Base-by-base conservation (phyloP, 2,113 vertebrate genomes). In the Helogale parvula region DNA sequence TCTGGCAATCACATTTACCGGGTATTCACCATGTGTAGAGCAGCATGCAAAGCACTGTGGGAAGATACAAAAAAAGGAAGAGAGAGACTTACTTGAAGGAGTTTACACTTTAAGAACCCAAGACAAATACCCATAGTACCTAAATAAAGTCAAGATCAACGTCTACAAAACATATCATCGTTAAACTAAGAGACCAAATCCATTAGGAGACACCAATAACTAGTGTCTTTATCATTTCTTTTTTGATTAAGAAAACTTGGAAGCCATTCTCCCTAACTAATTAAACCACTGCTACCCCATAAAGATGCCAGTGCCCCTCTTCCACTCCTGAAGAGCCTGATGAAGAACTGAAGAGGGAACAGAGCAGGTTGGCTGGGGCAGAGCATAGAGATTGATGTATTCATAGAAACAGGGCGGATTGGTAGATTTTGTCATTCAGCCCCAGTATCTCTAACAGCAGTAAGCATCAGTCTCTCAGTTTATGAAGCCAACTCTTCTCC, bases 61-160 rank as follows among this genome's bases (percentile, higher is more conserved):
- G 41, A 81, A 88, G 74, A 72, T 35, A 50, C 19, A 19, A 47
- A 57, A 90, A 63, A 50, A 60, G 29, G 63, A 69, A 90, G 50
- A 80, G n/a, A 81, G 5, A 47, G 10, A 15, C 66, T 72, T 72
- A 21, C 52, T 47, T 29, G 15, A 77, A 66, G 25, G 31, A 72
- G 7, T 29, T 41, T 47, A 81, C 4, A 41, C 66, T 89, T 81
- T 60, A 82, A 63, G 65, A 47, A 97, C 29, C 15, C 38, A 82
- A 90, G 29, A 86, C 50, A 90, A 90, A 72, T 31, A 85, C 11
- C 27, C 47, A 60, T 13, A 52, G 52, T 89, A 84, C 25, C 50
- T 83, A 79, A 93, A 74, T 45, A 81, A 87, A 86, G 38, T 74
- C 41, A 95, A 66, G 84, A 79, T 65, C 14, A 52, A 90, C 85